phyloP scores from a whole-genome alignment of 2,888 invertebrate genomes.

The Lochmaea crataegi region DNA sequence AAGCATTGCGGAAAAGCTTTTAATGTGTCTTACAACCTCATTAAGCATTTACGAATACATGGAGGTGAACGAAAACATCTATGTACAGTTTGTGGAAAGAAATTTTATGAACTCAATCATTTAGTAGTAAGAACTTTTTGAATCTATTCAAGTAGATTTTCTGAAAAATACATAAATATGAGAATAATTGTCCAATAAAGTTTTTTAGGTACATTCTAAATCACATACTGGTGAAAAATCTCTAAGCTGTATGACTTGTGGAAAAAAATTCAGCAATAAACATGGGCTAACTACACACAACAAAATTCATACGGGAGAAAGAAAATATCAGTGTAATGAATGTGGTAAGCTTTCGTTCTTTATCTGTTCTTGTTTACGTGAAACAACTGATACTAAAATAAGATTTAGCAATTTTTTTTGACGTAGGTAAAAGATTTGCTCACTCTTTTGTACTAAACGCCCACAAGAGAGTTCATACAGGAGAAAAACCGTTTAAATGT shows the following conservation, averaged over 20 bases:
- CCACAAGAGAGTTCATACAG: constrained; percentile 60
- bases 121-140: constrained; percentile 52
- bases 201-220: constrained; percentile 57
- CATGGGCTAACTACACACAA: constrained; percentile 59
- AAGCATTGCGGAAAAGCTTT: constrained; percentile 58
- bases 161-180: no score
- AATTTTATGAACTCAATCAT: constrained; percentile 59
- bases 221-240: constrained; percentile 61
- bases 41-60: constrained; percentile 59
- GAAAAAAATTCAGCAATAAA: constrained; percentile 59
- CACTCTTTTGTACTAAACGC: constrained; percentile 61
- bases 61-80: constrained; percentile 58
- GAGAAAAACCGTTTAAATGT: constrained; percentile 61
- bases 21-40: constrained; percentile 52
- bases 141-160: neutral
- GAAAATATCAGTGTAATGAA: constrained; percentile 58
- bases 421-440: constrained; percentile 58
- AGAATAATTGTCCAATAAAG: no score
- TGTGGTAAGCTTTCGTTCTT: constrained; percentile 52
- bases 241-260: constrained; percentile 59
- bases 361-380: neutral
- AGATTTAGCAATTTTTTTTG: constrained; percentile 9
- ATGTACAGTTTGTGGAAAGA: constrained; percentile 60
- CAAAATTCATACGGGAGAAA: constrained; percentile 62
- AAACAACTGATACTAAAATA: no score